Evolutionary conservation across 2,113 vertebrate genomes (phyloP), one percentile per base, ranked within the genome.

Genomic region (Carlito syrichta): DNA sequence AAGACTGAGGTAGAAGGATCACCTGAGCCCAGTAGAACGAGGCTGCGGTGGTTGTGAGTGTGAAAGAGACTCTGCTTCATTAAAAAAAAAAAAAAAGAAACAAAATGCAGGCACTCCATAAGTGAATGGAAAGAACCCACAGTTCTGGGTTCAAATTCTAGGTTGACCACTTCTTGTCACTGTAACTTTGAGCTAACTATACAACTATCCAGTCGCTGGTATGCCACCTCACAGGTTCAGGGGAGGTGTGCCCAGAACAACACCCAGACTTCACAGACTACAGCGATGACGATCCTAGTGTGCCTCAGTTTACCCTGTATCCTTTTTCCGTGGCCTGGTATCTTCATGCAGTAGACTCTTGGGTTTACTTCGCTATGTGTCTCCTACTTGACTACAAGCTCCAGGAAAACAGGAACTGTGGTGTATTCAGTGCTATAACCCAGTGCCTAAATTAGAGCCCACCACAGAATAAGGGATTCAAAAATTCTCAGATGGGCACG

Each of bases 291-390:
- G n/a, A n/a, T n/a, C n/a, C n/a, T n/a, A n/a, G n/a, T n/a, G n/a
- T n/a, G n/a, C n/a, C n/a, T n/a, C n/a, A n/a, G n/a, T n/a, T n/a
- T n/a, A n/a, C n/a, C n/a, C n/a, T n/a, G n/a, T n/a, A n/a, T n/a
- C n/a, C n/a, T n/a, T n/a, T n/a, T n/a, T n/a, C n/a, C 43, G 0
- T 6, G 10, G 4, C 11, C 14, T 7, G 9, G 4, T 2, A 30
- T 2, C n/a, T 38, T 14, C n/a, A 6, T 1, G 4, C 0, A 32
- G 73, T 8, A 76, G 8, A 0, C 58, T 3, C 1, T 0, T 1
- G 8, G 25, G 25, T 14, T 58, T 17, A 22, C 56, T 38, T 5
- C 45, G 17, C 48, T n/a, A 3, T 0, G 6, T 1, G 0, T 1
- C 84, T 19, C 19, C 58, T 54, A 25, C 52, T 22, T 19, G 48